Conservation (phyloP, 2,113 vertebrate species). For the Mesembrinibis cayennensis region DNA sequence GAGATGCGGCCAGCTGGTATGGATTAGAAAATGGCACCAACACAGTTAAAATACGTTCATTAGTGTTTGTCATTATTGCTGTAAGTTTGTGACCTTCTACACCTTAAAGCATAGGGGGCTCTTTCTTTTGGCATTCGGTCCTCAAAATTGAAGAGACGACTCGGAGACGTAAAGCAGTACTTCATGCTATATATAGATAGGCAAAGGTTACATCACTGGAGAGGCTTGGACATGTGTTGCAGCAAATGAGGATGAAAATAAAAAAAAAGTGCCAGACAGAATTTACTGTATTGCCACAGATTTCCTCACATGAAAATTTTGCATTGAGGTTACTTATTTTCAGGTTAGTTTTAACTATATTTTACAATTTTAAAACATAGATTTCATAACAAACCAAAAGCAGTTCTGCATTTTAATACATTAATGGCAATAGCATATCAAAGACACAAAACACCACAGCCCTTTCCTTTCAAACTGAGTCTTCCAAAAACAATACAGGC, state of each 20-base stretch:
- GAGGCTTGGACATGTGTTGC: neutral
- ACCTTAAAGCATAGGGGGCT: neutral
- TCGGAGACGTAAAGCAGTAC: neutral
- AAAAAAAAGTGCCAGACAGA: neutral
- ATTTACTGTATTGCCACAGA: neutral
- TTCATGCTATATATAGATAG: neutral
- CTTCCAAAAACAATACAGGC: neutral
- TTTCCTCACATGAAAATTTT: neutral
- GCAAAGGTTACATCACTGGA: neutral
- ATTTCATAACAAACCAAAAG: neutral
- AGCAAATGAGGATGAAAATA: neutral
- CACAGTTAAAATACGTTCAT: neutral
- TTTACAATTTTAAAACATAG: neutral
- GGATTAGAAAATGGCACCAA: rapidly evolving
- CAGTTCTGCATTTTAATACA: neutral
- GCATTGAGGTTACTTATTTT: neutral
- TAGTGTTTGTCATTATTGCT: neutral
- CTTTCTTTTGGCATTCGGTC: neutral
- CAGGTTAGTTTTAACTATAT: neutral
- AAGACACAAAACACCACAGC: neutral
- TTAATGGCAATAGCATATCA: neutral
- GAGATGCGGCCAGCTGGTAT: rapidly evolving
- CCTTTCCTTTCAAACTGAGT: neutral
- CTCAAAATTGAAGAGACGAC: neutral
- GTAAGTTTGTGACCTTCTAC: neutral